Percentiles rank a stretch among this genome's conserved stretches.
Conservation (phyloP, 2,113 vertebrate species). For the Erythrocercus mccallii region DNA sequence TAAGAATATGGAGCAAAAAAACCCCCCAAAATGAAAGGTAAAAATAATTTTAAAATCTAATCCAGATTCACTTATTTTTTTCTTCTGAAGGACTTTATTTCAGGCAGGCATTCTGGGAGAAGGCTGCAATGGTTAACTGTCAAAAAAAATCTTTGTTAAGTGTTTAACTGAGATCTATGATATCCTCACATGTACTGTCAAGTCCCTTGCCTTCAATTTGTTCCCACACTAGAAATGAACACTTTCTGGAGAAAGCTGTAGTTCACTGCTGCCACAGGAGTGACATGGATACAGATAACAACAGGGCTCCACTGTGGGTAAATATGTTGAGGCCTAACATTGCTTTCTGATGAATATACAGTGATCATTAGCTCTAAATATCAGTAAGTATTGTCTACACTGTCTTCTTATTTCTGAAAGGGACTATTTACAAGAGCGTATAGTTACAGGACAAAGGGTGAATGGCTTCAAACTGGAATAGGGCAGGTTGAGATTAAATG, state of each 20-base stretch:
- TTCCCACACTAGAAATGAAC: neutral
- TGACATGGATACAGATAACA: neutral
- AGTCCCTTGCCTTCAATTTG: neutral
- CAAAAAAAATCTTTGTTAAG: neutral
- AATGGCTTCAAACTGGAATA: neutral
- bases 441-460: neutral
- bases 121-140: neutral
- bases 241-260: neutral
- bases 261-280: neutral
- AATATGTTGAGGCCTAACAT: accelerated
- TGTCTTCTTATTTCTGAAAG: neutral
- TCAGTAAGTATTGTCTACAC: neutral
- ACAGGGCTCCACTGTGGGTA: neutral
- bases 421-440: neutral
- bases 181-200: neutral
- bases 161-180: neutral
- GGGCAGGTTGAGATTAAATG: neutral
- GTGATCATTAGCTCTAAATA: neutral
- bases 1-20: neutral
- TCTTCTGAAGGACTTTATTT: neutral
- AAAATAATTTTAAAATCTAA: neutral
- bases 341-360: neutral
- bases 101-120: neutral
- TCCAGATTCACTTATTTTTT: neutral
- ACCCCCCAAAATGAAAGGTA: neutral